Conservation (phyloP, 1,140 invertebrate species). For the Aplysia californica region DNA sequence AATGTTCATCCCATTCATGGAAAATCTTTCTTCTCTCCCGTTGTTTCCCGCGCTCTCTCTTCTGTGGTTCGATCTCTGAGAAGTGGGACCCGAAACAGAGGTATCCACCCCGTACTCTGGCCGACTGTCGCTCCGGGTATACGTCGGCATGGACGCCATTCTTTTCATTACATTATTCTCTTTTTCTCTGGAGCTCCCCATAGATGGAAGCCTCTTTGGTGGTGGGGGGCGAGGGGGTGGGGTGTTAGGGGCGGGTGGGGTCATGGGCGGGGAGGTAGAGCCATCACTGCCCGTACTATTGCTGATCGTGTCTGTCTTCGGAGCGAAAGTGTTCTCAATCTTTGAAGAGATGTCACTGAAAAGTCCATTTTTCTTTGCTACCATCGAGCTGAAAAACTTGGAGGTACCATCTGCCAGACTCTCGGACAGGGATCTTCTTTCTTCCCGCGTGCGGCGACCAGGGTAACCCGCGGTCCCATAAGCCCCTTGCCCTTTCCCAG, state of each 20-base stretch:
- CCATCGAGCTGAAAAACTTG: constrained; percentile 59
- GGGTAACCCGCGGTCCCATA: neutral
- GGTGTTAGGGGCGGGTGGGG: constrained; percentile 21
- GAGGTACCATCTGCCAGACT: constrained; percentile 63
- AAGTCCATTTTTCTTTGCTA: constrained; percentile 63
- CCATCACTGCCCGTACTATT: constrained; percentile 7
- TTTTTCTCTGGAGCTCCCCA: constrained; percentile 26
- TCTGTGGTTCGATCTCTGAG: neutral
- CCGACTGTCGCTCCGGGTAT: constrained; percentile 17
- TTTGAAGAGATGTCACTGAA: constrained; percentile 59
- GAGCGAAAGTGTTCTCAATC: constrained; percentile 51
- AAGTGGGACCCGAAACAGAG: neutral
- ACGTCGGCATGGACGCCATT: constrained; percentile 35
- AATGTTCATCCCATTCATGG: constrained; percentile 48
- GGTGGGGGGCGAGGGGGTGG: constrained; percentile 35
- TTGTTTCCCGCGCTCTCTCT: neutral
- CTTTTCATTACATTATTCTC: constrained; percentile 38
- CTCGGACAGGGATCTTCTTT: constrained; percentile 41
- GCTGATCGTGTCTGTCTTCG: constrained; percentile 1
- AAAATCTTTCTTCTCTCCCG: constrained; percentile 34
- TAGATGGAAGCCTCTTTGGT: constrained; percentile 24
- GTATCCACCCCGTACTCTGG: neutral
- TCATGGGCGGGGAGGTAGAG: constrained; percentile 4
- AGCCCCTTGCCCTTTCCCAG: neutral
- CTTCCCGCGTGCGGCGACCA: constrained; percentile 40